A percentile compares a stretch with the other conserved stretches of the same genome.
These are phyloP conservation scores for Nysson spinosus DNA, from an alignment of 2,888 invertebrate genomes.

Conservation along the genomic window DNA sequence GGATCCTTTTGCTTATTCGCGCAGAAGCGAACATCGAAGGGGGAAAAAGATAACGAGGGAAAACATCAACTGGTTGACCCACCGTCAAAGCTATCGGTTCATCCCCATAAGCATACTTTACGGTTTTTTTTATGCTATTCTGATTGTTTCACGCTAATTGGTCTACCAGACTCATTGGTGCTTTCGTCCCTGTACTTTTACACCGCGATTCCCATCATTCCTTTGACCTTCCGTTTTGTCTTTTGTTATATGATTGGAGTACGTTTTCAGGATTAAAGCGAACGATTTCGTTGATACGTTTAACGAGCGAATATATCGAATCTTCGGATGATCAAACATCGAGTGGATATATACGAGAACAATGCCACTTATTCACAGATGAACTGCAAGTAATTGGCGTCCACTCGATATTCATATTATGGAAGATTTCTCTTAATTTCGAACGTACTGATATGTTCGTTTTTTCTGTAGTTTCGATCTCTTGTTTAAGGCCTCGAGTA, in stretches of 20 bases:
- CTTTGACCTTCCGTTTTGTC: neutral
- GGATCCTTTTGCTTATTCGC: conserved; percentile 30
- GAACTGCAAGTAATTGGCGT: too few relatives aligned
- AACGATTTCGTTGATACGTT: conserved; percentile 20
- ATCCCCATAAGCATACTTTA: conserved; percentile 17
- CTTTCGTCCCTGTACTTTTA: conserved; percentile 2
- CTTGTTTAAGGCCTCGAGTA: too few relatives aligned
- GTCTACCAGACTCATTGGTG: too few relatives aligned
- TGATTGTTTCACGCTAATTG: conserved; percentile 49
- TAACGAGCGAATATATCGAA: conserved; percentile 21
- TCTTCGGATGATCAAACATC: conserved; percentile 9
- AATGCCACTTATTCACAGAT: too few relatives aligned
- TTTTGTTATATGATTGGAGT: neutral
- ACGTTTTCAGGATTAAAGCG: conserved; percentile 19
- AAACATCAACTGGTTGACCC: neutral
- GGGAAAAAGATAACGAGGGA: neutral
- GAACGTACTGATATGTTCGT: too few relatives aligned
- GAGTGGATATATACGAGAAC: too few relatives aligned
- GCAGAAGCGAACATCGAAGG: neutral
- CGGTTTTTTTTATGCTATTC: conserved; percentile 15
- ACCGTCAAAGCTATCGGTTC: conserved; percentile 26
- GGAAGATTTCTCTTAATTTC: too few relatives aligned
- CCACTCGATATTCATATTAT: too few relatives aligned
- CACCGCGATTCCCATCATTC: neutral
- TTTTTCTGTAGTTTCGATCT: too few relatives aligned